Evolutionary conservation across 2,113 vertebrate genomes (phyloP), one percentile per base, ranked within the genome.

Genomic region (Lepus timidus): DNA sequence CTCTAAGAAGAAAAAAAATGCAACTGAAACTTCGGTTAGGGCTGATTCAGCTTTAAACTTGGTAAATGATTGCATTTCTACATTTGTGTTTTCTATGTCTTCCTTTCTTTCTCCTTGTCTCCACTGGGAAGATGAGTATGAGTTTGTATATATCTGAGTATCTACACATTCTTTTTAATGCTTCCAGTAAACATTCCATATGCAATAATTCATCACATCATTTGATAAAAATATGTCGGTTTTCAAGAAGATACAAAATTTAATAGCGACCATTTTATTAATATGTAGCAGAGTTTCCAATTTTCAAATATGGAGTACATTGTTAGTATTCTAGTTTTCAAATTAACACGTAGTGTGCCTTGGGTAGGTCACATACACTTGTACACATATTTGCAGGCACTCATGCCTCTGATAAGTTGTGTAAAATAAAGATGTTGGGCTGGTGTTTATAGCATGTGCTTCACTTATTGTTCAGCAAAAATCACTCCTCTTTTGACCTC

Each of bases 161-260:
- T 58, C 6, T 65, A 75, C 16, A 27, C 62, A 23, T 7, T 12
- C 9, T 79, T 81, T 9, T 61, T 85, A 2, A 17, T 85, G 1
- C 44, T 4, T 90, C 22, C 52, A 81, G 3, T 71, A 49, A 49
- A 0, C 29, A 91, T 76, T 91, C 17, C 44, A 49, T 55, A 74
- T 70, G 4, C 29, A 91, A 73, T 62, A 31, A 39, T 90, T 92
- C 4, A 82, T 81, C 92, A 33, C 31, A 73, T 79, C 31, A 55
- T 31, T 86, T 85, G 25, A 13, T 44, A 78, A 78, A 92, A 95
- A 49, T 64, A 67, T 70, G 12, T 85, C 74, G 44, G 33, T 92
- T 96, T 93, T 25, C 49, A 87, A 82, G 14, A 62, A 1, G n/a
- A 7, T 70, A 91, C 13, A 36, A 22, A 83, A 33, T 91, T 75